phyloP scores from a whole-genome alignment of 2,888 invertebrate species.

The Synergus laeviventris region DNA sequence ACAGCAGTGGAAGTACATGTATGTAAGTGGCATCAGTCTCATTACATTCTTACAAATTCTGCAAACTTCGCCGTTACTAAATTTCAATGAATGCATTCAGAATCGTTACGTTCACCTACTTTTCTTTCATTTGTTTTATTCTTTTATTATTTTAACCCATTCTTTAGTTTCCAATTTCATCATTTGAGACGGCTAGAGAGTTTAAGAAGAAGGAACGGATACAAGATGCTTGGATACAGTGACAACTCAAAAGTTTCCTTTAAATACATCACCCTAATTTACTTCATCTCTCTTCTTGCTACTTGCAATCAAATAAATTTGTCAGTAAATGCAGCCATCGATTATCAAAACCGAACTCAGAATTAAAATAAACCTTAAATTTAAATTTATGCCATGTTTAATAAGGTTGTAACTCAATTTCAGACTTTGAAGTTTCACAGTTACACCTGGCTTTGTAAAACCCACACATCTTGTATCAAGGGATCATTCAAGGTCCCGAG shows the following conservation, averaged over 20 bases:
- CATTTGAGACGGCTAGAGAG: slow-evolving; percentile 56
- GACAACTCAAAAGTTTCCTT: slow-evolving; percentile 44
- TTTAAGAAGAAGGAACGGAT: slow-evolving; percentile 68
- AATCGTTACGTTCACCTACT: slow-evolving; percentile 64
- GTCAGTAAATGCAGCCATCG: not conserved
- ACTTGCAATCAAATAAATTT: not conserved
- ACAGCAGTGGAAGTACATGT: not conserved
- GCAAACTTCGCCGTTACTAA: slow-evolving; percentile 65
- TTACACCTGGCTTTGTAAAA: slow-evolving; percentile 50
- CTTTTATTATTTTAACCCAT: slow-evolving; percentile 1
- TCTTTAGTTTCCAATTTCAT: slow-evolving; percentile 60
- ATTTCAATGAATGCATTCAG: slow-evolving; percentile 65
- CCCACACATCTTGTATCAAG: slow-evolving; percentile 72
- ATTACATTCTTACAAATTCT: slow-evolving; percentile 68
- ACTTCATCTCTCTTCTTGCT: slow-evolving; percentile 34
- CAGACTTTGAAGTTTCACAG: slow-evolving; percentile 17
- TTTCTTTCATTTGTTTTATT: slow-evolving; percentile 52
- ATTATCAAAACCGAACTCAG: not conserved
- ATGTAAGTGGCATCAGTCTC: slow-evolving; percentile 54
- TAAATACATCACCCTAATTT: slow-evolving; percentile 24
- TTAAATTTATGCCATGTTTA: not conserved
- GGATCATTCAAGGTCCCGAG: slow-evolving; percentile 58
- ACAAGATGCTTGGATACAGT: slow-evolving; percentile 68
- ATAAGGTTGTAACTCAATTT: slow-evolving; percentile 26
- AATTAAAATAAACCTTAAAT: not conserved